These are phyloP conservation scores for Portunus trituberculatus DNA, from an alignment of 1,140 invertebrate genomes.

Conservation along the genomic window DNA sequence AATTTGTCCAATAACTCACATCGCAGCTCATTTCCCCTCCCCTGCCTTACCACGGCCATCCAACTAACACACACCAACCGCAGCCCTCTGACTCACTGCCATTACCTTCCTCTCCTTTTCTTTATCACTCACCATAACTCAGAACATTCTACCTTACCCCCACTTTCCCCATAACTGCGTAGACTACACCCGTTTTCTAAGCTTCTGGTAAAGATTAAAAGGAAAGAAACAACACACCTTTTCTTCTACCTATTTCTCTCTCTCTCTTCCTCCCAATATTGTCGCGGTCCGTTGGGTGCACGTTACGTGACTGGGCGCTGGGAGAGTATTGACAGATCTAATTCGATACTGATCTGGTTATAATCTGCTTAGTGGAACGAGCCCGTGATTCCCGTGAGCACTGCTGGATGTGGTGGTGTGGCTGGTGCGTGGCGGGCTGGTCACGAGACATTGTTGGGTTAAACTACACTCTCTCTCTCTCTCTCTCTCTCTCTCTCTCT, in stretches of 20 bases:
- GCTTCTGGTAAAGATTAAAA: too few relatives aligned
- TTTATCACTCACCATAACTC: background rate
- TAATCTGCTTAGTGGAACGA: background rate
- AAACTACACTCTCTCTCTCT: too few relatives aligned
- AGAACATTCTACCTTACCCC: background rate
- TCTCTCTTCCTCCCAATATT: too few relatives aligned
- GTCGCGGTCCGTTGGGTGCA: background rate
- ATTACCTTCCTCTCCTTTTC: background rate
- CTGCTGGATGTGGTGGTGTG: background rate
- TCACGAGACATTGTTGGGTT: background rate
- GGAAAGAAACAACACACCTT: background rate
- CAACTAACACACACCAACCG: background rate
- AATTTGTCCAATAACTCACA: conserved; percentile 25
- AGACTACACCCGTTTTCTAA: too few relatives aligned
- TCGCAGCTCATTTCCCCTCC: background rate
- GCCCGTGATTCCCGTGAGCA: background rate
- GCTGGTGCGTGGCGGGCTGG: background rate
- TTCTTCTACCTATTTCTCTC: background rate
- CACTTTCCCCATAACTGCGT: background rate
- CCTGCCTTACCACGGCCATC: background rate
- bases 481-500: too few relatives aligned
- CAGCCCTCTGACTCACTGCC: background rate
- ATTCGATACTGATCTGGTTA: background rate
- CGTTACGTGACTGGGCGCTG: background rate
- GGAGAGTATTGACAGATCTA: background rate